These are phyloP conservation scores for Ciconia nigra DNA, from an alignment of 2,797 vertebrate genomes.

Conservation along the genomic window DNA sequence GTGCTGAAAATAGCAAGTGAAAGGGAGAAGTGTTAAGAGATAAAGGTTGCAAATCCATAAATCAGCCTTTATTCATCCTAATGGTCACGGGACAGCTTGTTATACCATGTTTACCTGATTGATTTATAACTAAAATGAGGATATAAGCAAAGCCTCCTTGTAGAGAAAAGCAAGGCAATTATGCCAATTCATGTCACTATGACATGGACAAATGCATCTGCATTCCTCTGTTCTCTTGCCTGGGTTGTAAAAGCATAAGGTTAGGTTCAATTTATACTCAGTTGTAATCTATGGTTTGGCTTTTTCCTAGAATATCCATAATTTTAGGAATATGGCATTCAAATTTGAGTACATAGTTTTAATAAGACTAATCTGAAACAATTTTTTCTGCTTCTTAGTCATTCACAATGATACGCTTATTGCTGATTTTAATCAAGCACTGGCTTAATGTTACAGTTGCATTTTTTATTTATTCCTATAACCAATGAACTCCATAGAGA, in stretches of 20 bases:
- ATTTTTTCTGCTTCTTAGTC: neutral
- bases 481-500: neutral
- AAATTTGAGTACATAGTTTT: neutral
- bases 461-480: neutral
- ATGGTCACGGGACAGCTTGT: neutral
- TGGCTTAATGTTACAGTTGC: neutral
- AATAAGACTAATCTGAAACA: neutral
- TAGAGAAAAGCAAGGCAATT: neutral
- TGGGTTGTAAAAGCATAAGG: neutral
- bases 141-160: neutral
- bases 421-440: neutral
- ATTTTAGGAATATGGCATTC: neutral
- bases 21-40: neutral
- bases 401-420: neutral
- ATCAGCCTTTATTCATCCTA: neutral
- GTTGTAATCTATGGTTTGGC: neutral
- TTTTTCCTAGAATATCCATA: neutral
- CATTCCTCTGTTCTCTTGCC: neutral
- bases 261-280: neutral
- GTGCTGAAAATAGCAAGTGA: neutral
- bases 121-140: neutral
- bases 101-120: neutral
- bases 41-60: neutral
- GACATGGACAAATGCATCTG: neutral
- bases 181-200: neutral